Percentiles rank a stretch among this genome's conserved stretches.
phyloP scores from a whole-genome alignment of 2,888 invertebrate genomes.

The Caenorhabditis plicata region DNA sequence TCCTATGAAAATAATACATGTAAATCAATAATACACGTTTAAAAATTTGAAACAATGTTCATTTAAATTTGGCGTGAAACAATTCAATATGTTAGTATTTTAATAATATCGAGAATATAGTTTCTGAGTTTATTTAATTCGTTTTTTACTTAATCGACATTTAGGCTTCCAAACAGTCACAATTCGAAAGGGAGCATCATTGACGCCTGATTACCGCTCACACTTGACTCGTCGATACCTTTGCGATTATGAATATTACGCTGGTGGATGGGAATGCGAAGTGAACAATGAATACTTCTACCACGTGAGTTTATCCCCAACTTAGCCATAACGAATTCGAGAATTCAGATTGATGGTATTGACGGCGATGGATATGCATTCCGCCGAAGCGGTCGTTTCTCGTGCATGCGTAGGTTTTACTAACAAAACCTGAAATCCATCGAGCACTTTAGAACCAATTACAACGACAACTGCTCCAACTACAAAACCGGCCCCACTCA shows the following conservation, averaged over 20 bases:
- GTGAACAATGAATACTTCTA: slow-evolving; percentile 21
- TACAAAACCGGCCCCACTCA: slow-evolving; percentile 22
- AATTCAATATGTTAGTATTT: too few species aligned
- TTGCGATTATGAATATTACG: slow-evolving; percentile 49
- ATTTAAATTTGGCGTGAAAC: too few species aligned
- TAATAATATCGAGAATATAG: too few species aligned
- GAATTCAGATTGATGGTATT: slow-evolving; percentile 46
- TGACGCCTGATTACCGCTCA: slow-evolving; percentile 32
- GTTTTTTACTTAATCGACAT: too few species aligned
- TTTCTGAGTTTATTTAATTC: too few species aligned
- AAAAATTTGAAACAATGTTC: too few species aligned
- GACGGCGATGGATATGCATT: slow-evolving; percentile 45
- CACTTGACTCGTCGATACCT: slow-evolving; percentile 38
- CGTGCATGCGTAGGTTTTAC: slow-evolving; percentile 40
- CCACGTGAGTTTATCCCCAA: slow-evolving; percentile 29
- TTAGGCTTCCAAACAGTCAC: too few species aligned
- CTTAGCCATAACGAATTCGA: background rate
- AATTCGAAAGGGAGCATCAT: slow-evolving; percentile 27
- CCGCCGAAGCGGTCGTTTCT: slow-evolving; percentile 43
- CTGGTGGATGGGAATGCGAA: slow-evolving; percentile 49
- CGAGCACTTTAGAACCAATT: slow-evolving; percentile 13
- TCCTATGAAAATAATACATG: too few species aligned
- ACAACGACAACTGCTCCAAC: slow-evolving; percentile 30
- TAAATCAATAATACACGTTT: too few species aligned
- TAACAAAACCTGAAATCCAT: background rate